These are phyloP conservation scores for Teinopalpus imperialis DNA, from an alignment of 2,888 invertebrate genomes.

Conservation along the genomic window DNA sequence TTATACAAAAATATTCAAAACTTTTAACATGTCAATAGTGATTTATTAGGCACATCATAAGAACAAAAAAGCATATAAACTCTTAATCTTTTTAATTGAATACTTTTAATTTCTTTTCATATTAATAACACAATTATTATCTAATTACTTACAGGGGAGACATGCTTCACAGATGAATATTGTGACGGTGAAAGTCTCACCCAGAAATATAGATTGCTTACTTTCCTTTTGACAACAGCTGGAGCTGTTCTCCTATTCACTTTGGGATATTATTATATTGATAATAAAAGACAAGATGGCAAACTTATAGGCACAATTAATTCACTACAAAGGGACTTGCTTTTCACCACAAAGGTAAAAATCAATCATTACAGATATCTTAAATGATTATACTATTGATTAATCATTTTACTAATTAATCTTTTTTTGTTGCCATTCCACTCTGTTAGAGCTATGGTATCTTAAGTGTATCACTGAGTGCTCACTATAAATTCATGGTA, in stretches of 20 bases:
- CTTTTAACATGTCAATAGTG: no score
- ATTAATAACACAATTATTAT: neutral
- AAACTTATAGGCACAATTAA: constrained; percentile 85
- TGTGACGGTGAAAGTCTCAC: constrained; percentile 61
- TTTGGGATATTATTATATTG: constrained; percentile 89
- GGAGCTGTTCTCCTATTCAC: constrained; percentile 87
- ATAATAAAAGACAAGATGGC: constrained; percentile 87
- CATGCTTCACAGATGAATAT: constrained; percentile 65
- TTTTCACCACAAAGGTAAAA: constrained; percentile 76
- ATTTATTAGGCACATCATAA: no score
- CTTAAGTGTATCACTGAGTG: no score
- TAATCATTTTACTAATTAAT: no score
- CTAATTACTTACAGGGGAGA: constrained; percentile 52
- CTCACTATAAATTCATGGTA: no score
- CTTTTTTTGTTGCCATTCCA: no score
- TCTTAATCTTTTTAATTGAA: no score
- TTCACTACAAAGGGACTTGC: constrained; percentile 71
- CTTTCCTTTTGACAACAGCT: constrained; percentile 85
- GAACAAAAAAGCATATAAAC: no score
- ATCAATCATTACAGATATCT: no score
- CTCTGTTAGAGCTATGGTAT: no score
- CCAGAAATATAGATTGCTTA: constrained; percentile 71
- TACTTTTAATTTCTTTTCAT: neutral
- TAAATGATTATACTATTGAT: no score
- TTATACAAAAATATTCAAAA: no score